A percentile compares a stretch with the other conserved stretches of the same genome.
These are phyloP conservation scores for Cygnus olor DNA, from an alignment of 2,797 vertebrate genomes.

Conservation along the genomic window DNA sequence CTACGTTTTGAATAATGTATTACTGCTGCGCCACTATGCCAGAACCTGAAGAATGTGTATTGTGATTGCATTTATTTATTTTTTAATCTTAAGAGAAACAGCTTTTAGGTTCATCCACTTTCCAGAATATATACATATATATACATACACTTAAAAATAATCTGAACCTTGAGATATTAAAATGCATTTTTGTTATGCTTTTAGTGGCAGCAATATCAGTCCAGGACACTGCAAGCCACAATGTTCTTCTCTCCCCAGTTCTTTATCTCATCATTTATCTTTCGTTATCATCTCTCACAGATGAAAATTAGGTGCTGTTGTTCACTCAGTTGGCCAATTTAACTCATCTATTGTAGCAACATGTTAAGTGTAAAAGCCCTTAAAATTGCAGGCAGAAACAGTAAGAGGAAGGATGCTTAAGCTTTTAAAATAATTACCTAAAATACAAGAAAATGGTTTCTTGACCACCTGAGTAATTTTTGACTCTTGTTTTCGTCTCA, in stretches of 20 bases:
- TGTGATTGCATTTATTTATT: background rate
- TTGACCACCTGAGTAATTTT: background rate
- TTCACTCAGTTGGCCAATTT: background rate
- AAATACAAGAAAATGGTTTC: background rate
- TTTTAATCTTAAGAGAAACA: background rate
- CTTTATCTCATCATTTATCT: background rate
- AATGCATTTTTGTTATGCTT: background rate
- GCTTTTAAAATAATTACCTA: background rate
- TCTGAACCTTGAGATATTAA: background rate
- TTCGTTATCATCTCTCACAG: background rate
- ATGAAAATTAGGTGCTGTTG: background rate
- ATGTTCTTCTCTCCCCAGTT: fast-evolving
- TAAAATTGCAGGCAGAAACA: background rate
- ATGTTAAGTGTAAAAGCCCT: background rate
- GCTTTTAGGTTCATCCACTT: background rate
- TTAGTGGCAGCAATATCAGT: background rate
- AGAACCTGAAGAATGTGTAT: background rate
- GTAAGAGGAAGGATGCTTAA: background rate
- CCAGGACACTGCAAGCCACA: fast-evolving
- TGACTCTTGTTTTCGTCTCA: background rate
- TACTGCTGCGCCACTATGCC: background rate
- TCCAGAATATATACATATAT: background rate
- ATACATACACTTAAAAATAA: background rate
- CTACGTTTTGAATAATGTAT: background rate
- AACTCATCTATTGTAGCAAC: background rate